These are phyloP conservation scores for Rhodinocichla rosea DNA, from an alignment of 2,113 vertebrate genomes.

Conservation along the genomic window DNA sequence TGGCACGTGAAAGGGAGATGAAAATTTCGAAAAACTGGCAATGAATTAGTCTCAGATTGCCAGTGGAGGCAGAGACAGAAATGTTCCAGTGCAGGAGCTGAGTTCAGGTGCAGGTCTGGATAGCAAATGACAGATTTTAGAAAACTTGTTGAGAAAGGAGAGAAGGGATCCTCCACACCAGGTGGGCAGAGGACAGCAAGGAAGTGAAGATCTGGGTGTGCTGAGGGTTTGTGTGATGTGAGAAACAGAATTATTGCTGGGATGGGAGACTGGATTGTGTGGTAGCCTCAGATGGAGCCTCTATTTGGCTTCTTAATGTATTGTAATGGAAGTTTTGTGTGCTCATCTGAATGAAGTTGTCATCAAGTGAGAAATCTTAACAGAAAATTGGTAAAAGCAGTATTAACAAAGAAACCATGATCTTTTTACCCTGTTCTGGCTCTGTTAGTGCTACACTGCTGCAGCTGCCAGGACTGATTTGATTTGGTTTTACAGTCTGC, in stretches of 20 bases:
- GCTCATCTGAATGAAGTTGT: background rate
- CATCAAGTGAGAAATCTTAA: background rate
- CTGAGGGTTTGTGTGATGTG: background rate
- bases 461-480: background rate
- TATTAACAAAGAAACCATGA: background rate
- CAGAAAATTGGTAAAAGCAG: background rate
- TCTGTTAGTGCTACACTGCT: background rate
- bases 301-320: background rate
- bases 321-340: background rate
- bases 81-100: background rate
- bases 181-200: background rate
- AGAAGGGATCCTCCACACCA: background rate
- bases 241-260: background rate
- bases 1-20: background rate
- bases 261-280: background rate
- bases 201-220: fast-evolving
- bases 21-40: background rate
- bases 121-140: background rate
- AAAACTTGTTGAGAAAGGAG: background rate
- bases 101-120: background rate
- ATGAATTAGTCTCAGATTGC: background rate
- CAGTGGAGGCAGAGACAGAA: background rate
- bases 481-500: background rate
- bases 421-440: background rate
- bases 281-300: background rate